These are phyloP conservation scores for Leptopilina clavipes DNA, from an alignment of 1,140 invertebrate genomes.

Conservation along the genomic window DNA sequence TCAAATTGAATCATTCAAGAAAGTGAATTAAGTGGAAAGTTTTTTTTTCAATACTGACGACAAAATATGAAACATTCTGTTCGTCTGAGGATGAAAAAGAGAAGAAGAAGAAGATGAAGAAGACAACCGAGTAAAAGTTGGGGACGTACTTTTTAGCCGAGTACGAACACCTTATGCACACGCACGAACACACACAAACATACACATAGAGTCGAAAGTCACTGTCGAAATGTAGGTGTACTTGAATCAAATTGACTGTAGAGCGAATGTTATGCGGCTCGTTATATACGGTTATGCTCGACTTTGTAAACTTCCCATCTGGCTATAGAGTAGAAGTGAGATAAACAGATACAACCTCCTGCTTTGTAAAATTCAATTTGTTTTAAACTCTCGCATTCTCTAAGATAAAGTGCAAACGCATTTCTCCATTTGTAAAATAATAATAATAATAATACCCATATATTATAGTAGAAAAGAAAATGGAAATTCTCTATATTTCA, in stretches of 20 bases:
- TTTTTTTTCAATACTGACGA: too few relatives aligned
- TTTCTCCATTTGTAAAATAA: too few relatives aligned
- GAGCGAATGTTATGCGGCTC: not conserved
- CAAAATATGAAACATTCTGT: too few relatives aligned
- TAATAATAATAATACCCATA: not conserved
- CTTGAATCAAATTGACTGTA: not conserved
- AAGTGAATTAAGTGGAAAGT: too few relatives aligned
- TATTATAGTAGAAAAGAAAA: not conserved
- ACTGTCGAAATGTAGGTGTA: not conserved
- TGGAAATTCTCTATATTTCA: not conserved
- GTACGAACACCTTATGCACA: too few relatives aligned
- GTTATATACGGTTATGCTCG: not conserved
- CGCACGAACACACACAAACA: too few relatives aligned
- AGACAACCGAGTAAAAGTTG: too few relatives aligned
- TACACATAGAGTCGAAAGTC: not conserved
- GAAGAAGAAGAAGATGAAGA: too few relatives aligned
- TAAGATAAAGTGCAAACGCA: not conserved
- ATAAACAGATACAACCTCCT: not conserved
- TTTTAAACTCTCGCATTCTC: not conserved
- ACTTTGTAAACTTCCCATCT: not conserved
- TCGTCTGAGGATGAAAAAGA: too few relatives aligned
- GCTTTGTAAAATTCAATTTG: slow-evolving; percentile 8
- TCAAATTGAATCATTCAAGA: too few relatives aligned
- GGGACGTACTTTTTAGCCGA: too few relatives aligned
- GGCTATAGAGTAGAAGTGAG: not conserved